Evolutionary conservation across 1,140 invertebrate species (phyloP).

Genomic region (Drosophila nikananu): DNA sequence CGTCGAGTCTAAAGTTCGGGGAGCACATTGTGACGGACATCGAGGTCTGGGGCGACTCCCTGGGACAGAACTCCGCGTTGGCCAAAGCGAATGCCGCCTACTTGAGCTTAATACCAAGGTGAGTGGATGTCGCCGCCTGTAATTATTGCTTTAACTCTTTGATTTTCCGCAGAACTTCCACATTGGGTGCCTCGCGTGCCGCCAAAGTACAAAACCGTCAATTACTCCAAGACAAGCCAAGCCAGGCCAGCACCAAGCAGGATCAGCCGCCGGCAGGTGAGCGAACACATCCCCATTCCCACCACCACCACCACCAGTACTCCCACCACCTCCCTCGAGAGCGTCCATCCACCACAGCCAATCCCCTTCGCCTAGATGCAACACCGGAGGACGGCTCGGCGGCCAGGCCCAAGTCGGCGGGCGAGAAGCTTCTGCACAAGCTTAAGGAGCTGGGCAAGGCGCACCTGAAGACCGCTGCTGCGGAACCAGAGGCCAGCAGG

Average conservation of each 20-base stretch:
- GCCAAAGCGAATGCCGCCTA: slow-evolving; percentile 86
- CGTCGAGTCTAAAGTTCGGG: slow-evolving; percentile 86
- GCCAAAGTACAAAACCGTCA: slow-evolving; percentile 85
- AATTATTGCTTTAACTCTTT: background rate
- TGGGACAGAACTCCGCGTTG: slow-evolving; percentile 88
- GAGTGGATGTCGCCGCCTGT: background rate
- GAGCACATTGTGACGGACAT: slow-evolving; percentile 90
- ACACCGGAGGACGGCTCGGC: slow-evolving; percentile 52
- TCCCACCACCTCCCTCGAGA: slow-evolving; percentile 21
- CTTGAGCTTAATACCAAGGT: slow-evolving; percentile 84
- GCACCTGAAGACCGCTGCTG: slow-evolving; percentile 63
- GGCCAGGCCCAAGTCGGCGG: slow-evolving; percentile 59
- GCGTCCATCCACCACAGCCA: slow-evolving; percentile 45
- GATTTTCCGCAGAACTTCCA: slow-evolving; percentile 71
- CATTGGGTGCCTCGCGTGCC: slow-evolving; percentile 77
- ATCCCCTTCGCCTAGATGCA: slow-evolving; percentile 50
- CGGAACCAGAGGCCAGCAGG: slow-evolving; percentile 68
- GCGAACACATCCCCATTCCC: slow-evolving; percentile 39
- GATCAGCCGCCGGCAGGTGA: slow-evolving; percentile 45
- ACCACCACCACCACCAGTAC: slow-evolving; percentile 4
- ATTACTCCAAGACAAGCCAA: slow-evolving; percentile 83
- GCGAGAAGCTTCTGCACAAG: slow-evolving; percentile 70
- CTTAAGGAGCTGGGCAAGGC: slow-evolving; percentile 66
- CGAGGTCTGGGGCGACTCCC: slow-evolving; percentile 90
- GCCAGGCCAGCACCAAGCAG: slow-evolving; percentile 46